Conservation (phyloP, 2,113 vertebrate genomes). For the Notothenia coriiceps region DNA sequence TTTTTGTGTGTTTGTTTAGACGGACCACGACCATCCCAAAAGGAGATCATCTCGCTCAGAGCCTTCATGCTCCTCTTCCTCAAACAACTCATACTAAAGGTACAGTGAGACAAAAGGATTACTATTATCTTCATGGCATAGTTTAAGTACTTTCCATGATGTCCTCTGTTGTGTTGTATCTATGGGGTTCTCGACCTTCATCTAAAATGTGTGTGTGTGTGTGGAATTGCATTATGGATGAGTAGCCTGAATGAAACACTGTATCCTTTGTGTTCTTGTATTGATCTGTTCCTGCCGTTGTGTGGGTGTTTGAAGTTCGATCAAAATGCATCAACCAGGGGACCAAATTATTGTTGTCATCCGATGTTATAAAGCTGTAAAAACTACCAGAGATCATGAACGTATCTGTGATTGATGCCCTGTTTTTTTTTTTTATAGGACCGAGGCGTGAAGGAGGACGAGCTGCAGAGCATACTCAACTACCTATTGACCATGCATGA, state of each 20-base stretch:
- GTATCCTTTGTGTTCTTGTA: slow-evolving; percentile 35
- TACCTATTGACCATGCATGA: slow-evolving; percentile 99
- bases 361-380: slow-evolving; percentile 38
- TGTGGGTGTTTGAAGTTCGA: background rate
- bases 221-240: slow-evolving; percentile 67
- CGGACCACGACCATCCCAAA: slow-evolving; percentile 95
- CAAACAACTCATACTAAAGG: slow-evolving; percentile 99
- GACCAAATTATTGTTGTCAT: slow-evolving; percentile 30
- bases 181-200: slow-evolving; percentile 11
- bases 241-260: slow-evolving; percentile 40
- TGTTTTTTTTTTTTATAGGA: slow-evolving; percentile 83
- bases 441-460: slow-evolving; percentile 98
- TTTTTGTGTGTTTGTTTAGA: slow-evolving; percentile 82
- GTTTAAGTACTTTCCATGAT: slow-evolving; percentile 25
- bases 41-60: slow-evolving; percentile 97
- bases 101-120: slow-evolving; percentile 62
- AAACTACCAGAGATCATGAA: background rate
- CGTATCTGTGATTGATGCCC: background rate
- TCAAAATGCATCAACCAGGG: slow-evolving; percentile 20
- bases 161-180: slow-evolving; percentile 33
- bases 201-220: slow-evolving; percentile 46
- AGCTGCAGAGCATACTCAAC: slow-evolving; percentile 98
- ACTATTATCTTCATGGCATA: slow-evolving; percentile 19
- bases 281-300: slow-evolving; percentile 29
- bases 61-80: slow-evolving; percentile 99